These are phyloP conservation scores for fruit fly (Drosophila melanogaster) DNA, from an alignment of 1,140 invertebrate species.

Conservation along the genomic window Release_6_plus_ISO1_MT NT_033777.3:7537001-7537500, in stretches of 20 bases:
- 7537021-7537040: conserved; percentile 88
- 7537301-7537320: conserved; percentile 20
- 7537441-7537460: conserved; percentile 65
- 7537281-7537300: conserved; percentile 38
- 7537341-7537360: conserved; percentile 29
- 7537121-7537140: conserved; percentile 84
- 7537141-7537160: conserved; percentile 58
- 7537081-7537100: conserved; percentile 68
- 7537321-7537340: conserved; percentile 42
- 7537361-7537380: conserved; percentile 13
- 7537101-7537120: conserved; percentile 83
- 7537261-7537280: conserved; percentile 39
- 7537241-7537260: conserved; percentile 6
- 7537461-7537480: conserved; percentile 48
- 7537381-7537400: background rate
- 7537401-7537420: conserved; percentile 35
- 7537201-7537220: conserved; percentile 27
- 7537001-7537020: conserved; percentile 84
- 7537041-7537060: conserved; percentile 87
- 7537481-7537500: conserved; percentile 41
- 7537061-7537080: conserved; percentile 45
- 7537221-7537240: background rate
- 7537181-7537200: conserved; percentile 67
- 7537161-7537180: conserved; percentile 70
- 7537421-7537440: conserved; percentile 61